Evolutionary conservation across 2,113 vertebrate species (phyloP).

Genomic region (Silurus asotus): DNA sequence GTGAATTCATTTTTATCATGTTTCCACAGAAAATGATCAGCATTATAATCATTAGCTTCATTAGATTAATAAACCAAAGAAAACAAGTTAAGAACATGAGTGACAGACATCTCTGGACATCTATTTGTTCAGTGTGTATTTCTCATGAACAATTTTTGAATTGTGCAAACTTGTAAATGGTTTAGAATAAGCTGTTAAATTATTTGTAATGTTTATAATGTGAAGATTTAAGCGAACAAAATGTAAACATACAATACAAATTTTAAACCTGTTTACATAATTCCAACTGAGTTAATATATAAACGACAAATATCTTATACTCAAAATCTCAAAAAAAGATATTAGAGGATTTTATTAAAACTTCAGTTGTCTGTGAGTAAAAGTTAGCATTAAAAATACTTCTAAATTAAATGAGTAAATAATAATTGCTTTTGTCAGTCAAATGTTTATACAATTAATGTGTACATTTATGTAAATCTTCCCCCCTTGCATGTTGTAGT

Average conservation of each 20-base stretch:
- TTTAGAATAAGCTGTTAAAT: not conserved
- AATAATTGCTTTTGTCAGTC: not conserved
- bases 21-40: not conserved
- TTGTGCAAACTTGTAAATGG: not conserved
- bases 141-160: not conserved
- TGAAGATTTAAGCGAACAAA: not conserved
- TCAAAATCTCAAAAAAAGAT: not conserved
- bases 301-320: not conserved
- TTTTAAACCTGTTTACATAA: not conserved
- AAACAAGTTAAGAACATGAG: not conserved
- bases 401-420: not conserved
- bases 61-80: not conserved
- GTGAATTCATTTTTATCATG: not conserved
- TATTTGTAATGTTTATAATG: not conserved
- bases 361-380: not conserved
- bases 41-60: not conserved
- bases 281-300: too few relatives aligned
- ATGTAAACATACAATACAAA: not conserved
- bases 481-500: not conserved
- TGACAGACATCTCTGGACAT: not conserved
- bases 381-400: not conserved
- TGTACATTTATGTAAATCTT: not conserved
- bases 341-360: not conserved
- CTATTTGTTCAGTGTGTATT: not conserved
- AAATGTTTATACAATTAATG: not conserved